Evolutionary conservation across 2,888 invertebrate species (phyloP).

Genomic region (Eupithecia subumbrata): DNA sequence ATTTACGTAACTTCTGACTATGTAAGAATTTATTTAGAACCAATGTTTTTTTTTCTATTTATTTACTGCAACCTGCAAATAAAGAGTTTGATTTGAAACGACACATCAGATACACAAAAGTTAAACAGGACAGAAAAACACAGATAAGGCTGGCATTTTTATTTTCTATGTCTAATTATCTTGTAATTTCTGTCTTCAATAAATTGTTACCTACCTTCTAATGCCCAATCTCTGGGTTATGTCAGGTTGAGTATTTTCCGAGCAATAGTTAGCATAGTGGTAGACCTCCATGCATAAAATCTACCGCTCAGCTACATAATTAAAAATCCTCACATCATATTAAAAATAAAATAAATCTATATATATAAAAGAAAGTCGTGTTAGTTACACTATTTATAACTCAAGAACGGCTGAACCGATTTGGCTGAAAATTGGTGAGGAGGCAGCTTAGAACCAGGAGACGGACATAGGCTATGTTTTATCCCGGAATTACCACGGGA

Average conservation of each 20-base stretch:
- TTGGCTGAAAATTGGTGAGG: too few relatives aligned
- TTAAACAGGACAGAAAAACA: neutral
- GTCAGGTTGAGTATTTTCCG: neutral
- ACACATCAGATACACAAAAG: neutral
- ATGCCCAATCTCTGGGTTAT: neutral
- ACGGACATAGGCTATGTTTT: too few relatives aligned
- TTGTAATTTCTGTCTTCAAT: neutral
- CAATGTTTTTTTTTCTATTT: conserved; percentile 15
- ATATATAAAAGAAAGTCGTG: too few relatives aligned
- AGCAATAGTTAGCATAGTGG: neutral
- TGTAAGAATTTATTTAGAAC: conserved; percentile 19
- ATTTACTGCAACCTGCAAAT: neutral
- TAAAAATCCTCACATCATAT: neutral
- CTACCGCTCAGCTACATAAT: neutral
- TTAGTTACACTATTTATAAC: too few relatives aligned
- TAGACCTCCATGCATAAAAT: neutral
- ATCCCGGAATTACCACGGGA: too few relatives aligned
- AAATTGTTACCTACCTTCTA: too few relatives aligned
- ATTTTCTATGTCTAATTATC: neutral
- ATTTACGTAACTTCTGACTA: conserved; percentile 51
- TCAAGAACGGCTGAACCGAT: too few relatives aligned
- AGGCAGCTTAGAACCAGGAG: too few relatives aligned
- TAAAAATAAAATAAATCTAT: neutral
- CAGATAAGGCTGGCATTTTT: neutral
- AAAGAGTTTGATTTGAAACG: neutral